Base-by-base conservation (phyloP, 2,888 invertebrate genomes). In the Xestia c-nigrum region DNA sequence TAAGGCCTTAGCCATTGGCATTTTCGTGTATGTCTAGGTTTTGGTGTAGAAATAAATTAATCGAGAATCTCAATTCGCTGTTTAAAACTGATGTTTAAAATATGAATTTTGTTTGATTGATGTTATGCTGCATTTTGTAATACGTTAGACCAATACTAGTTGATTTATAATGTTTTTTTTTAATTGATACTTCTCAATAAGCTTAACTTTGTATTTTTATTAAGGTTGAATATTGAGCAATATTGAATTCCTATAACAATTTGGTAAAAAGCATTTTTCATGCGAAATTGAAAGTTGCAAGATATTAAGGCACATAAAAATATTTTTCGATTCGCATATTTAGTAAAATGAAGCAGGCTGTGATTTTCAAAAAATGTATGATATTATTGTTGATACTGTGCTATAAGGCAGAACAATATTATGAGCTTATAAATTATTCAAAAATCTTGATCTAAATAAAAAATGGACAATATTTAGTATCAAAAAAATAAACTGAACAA, bases 321-420 rank as follows among this genome's bases (percentile, higher is more conserved):
- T 21, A 52, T 63, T 19, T 76, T 46, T 31, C 3, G 2, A 66
- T n/a, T n/a, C 12, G 46, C 24, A 38, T 16, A 64, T 40, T 73
- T 75, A n/a, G n/a, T 76, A 55, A 73, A 74, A 43, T 31, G n/a
- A 77, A 74, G 52, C 57, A 73, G 78, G 87, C 87, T 86, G 86
- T 86, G 87, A 86, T 85, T 31, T 31, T 31, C n/a, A n/a, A n/a
- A 61, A 78, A 80, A 63, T 68, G 1, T 50, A 59, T 40, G 46
- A 69, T 38, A 67, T 69, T 50, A 43, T 57, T 68, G 7, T 64
- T 55, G 43, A 16, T 52, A 65, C 24, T 43, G 7, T 14, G 47
- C 50, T 63, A 43, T n/a, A 55, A 69, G 31, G 40, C 68, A n/a
- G 9, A 76, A 72, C 21, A 68, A 81, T 66, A 63, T 72, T 0